Base-by-base conservation (phyloP, 2,888 invertebrate species). In the Watsonalla cultraria region DNA sequence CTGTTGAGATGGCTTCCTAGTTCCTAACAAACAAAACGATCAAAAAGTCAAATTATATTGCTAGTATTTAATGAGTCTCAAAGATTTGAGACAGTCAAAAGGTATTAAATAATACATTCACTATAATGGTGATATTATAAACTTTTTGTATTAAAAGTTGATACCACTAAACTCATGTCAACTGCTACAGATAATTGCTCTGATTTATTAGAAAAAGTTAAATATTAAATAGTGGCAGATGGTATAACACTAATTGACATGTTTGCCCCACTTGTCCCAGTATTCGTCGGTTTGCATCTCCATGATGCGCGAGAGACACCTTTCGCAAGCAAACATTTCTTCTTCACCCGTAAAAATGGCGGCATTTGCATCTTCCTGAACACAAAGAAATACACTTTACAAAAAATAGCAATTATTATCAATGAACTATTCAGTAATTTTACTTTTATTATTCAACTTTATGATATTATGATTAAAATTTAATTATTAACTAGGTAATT, bases 331-430 rank as follows among this genome's bases (percentile, higher is more conserved):
- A 86, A 99, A 99, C 71, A 98, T 89, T 89, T 99, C 99, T 84
- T 99, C 99, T 81, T 98, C 97, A 0, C 99, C 99, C 0, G 98
- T 98, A 74, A 99, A 99, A 66, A 99, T 95, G 72, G 96, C 98
- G 5, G 98, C 96, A 61, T 93, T 93, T 15, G 96, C 94, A 72
- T 95, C 93, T 54, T 94, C 94, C 96, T 96, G 72, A 46, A 51
- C 78, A 74, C 53, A 55, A 55, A 62, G 54, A 58, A 63, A 57
- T 33, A 37, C 42, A n/a, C 48, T 7, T n/a, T 33, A 39, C 49
- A 13, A 14, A 15, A 39, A 53, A 24, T 33, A 35, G 5, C 7
- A 46, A 37, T 37, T 37, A 7, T 37, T 24, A 24, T 24, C 24
- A 24, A 24, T 24, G 4, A 24, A 24, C 24, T 1, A 24, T 24